Evolutionary conservation across 2,113 vertebrate species (phyloP), one percentile per base, ranked within the genome.

Genomic region (Dolichallabes microphthalmus): DNA sequence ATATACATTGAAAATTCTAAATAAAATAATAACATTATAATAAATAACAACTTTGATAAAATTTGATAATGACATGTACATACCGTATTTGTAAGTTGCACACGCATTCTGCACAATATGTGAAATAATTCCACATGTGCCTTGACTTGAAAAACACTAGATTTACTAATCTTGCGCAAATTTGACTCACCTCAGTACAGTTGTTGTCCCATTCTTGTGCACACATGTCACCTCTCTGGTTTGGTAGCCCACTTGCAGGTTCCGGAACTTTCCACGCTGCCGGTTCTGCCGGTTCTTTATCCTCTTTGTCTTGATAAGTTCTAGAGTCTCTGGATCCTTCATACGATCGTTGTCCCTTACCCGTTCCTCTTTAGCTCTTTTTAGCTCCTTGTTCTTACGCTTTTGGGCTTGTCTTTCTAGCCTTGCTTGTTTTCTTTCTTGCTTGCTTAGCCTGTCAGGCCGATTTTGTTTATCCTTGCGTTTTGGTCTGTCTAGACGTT

Each of bases 211-310:
- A 0, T 94, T 98, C 90, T 93, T 96, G 91, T 99, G 96, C 13
- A 93, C 94, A 68, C 98, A 99, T 0, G 91, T 93, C 60, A 98
- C 95, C 79, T 97, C 94, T 82, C 98, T 93, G 80, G 96, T 98
- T 93, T 99, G 98, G 91, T 96, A 98, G 0, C 98, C 97, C 9
- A 99, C 96, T 88, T 98, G 96, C 78, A 99, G 94, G 89, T 98
- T 96, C 96, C 97, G 98, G 25, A 95, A 96, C 91, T 95, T 97
- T 88, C 95, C 96, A 87, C 98, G 97, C 1, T 96, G 97, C 0
- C 97, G 95, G 86, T 96, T 98, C 88, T 97, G 96, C 1, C 97
- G 94, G 79, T 98, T 99, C 80, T 95, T 93, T 63, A 92, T 98
- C 74, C 97, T 96, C 90, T 97, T 98, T 86, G 97, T 98, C 90